Evolutionary conservation across 35 echinoderm and acorn worm species (phyloP).

Genomic region (Acanthaster planci): DNA sequence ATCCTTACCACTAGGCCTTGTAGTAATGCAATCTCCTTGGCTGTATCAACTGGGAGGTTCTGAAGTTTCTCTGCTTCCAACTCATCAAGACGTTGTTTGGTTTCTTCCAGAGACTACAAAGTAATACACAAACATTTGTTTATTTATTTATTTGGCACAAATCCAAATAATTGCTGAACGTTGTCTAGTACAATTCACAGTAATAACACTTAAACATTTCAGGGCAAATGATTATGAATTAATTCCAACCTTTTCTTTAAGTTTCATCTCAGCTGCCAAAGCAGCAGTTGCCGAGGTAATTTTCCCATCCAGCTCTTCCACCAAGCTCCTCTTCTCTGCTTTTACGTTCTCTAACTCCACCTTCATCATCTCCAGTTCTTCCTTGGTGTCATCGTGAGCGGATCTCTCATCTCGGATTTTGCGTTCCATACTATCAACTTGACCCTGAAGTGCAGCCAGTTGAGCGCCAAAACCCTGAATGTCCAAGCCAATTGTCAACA

Average conservation of each 20-base stretch:
- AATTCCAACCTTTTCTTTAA: conserved; percentile 69
- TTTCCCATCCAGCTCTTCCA: conserved; percentile 72
- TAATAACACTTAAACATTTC: too few relatives aligned
- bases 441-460: conserved; percentile 58
- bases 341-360: conserved; percentile 54
- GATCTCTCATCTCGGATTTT: conserved; percentile 68
- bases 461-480: conserved; percentile 79
- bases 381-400: conserved; percentile 78
- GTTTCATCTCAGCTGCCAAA: conserved; percentile 62
- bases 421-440: conserved; percentile 68
- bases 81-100: conserved; percentile 74
- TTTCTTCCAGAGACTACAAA: conserved; percentile 64
- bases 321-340: conserved; percentile 51
- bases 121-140: background rate
- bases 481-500: background rate
- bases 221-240: too few relatives aligned
- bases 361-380: conserved; percentile 71
- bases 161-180: too few relatives aligned
- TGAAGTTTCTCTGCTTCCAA: conserved; percentile 87
- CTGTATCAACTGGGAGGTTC: conserved; percentile 76
- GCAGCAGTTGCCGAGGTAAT: conserved; percentile 68
- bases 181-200: too few relatives aligned
- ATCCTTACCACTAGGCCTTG: conserved; percentile 71
- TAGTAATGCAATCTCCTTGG: conserved; percentile 81
- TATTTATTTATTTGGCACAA: too few relatives aligned